These are phyloP conservation scores for Xenopus tropicalis DNA, from an alignment of 2,113 vertebrate species.

Conservation along the genomic window UCB_Xtro_10.0 CM004451.2:91169001-91169500, in stretches of 20 bases:
- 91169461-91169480: too few relatives aligned
- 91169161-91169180: constrained; percentile 69
- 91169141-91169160: constrained; percentile 57
- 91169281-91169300: too few relatives aligned
- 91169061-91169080: constrained; percentile 61
- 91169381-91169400: too few relatives aligned
- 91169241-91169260: constrained; percentile 48
- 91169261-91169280: too few relatives aligned
- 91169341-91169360: constrained; percentile 51
- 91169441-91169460: too few relatives aligned
- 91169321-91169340: constrained; percentile 66
- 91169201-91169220: constrained; percentile 59
- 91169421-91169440: constrained; percentile 64
- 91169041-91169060: constrained; percentile 64
- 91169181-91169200: constrained; percentile 58
- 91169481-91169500: too few relatives aligned
- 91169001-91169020: constrained; percentile 70
- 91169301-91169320: too few relatives aligned
- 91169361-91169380: too few relatives aligned
- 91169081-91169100: constrained; percentile 67
- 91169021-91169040: constrained; percentile 62
- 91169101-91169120: constrained; percentile 66
- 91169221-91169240: constrained; percentile 65
- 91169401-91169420: too few relatives aligned
- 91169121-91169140: constrained; percentile 65